Percentiles rank a stretch among this genome's conserved stretches.
phyloP scores from a whole-genome alignment of 2,113 vertebrate species.

The Malurus melanocephalus region DNA sequence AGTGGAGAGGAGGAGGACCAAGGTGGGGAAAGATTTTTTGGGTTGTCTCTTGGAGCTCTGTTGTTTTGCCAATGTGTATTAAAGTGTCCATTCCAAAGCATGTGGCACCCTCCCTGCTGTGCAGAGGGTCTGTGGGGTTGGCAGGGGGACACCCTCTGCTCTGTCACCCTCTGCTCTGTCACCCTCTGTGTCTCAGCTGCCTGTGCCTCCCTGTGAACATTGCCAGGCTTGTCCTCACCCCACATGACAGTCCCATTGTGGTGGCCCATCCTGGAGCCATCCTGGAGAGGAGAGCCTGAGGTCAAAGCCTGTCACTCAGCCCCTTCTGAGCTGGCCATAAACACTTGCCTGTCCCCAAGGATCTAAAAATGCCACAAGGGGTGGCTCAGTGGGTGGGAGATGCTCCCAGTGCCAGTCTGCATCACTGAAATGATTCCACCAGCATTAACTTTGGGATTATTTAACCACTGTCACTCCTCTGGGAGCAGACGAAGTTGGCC shows the following conservation, averaged over 20 bases:
- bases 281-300: neutral
- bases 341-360: accelerated
- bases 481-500: neutral
- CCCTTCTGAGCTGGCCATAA: neutral
- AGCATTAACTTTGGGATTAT: neutral
- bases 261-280: neutral
- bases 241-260: accelerated
- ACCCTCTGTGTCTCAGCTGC: neutral
- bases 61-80: neutral
- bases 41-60: neutral
- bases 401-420: accelerated
- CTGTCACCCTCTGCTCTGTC: neutral
- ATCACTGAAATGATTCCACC: neutral
- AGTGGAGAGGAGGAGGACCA: neutral
- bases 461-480: neutral
- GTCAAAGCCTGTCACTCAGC: neutral
- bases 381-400: neutral
- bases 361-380: neutral
- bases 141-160: neutral
- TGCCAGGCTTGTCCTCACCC: neutral
- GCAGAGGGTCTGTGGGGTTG: neutral
- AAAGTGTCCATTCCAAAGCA: neutral
- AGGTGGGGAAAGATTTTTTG: neutral
- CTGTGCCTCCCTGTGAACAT: neutral
- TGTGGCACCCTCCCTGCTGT: accelerated